Base-by-base conservation (phyloP, 2,888 invertebrate species). In the Archips crataeganus region DNA sequence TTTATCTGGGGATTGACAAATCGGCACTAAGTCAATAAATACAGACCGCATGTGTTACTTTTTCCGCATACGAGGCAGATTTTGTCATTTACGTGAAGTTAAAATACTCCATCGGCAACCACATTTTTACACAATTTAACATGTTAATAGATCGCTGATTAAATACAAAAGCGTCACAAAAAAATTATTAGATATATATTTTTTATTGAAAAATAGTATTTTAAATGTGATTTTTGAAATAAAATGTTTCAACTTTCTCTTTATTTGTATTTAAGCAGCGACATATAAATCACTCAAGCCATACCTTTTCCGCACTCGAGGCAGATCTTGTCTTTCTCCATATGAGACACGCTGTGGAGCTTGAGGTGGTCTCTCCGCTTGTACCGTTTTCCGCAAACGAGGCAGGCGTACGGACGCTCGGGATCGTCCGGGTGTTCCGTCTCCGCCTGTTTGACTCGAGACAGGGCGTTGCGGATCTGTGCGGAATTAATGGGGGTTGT, bases 311-410 rank as follows among this genome's bases (percentile, higher is more conserved):
- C 97, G 81, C 97, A 97, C 80, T 96, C 96, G 10, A 95, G 93
- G 85, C 97, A 97, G 4, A 96, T 95, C 83, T 97, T 97, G 49
- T 96, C 97, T 84, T 97, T 97, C 76, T 97, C 97, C 79, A 96
- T 96, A 86, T 98, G 98, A 75, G 97, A 97, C 77, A 96, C 96
- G 81, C 96, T 96, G 87, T 98, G 98, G 68, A 97, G 95, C 85
- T 97, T 97, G 74, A 98, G 94, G 82, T 97, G 97, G 84, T 97
- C 97, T 90, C 96, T 97, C 80, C 97, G 94, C 84, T 97, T 97
- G 88, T 97, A 97, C 0, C 96, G 96, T 87, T 97, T 97, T 88
- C 95, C 94, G 85, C 97, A 97, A 32, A 97, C 95, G 23, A 95
- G 93, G 87, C 97, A 97, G 0, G 96, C 95, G 84, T 95, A 96